Conservation (phyloP, 2,888 invertebrate genomes). For the Xanthorhoe designata region DNA sequence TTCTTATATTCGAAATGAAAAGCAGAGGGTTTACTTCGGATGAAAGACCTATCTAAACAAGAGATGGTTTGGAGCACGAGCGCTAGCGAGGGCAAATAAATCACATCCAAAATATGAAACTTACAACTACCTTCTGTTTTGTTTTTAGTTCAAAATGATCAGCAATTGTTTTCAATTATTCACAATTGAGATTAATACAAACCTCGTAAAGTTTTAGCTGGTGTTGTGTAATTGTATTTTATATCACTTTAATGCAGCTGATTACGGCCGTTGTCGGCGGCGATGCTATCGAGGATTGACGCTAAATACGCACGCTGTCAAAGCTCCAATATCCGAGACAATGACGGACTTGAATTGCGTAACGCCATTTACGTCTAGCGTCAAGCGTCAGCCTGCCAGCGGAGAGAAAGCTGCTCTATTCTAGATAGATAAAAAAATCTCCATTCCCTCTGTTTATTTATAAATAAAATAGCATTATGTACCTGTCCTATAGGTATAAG, state of each 20-base stretch:
- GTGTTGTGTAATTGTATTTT: constrained; percentile 69
- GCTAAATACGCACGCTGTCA: constrained; percentile 82
- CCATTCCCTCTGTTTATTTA: constrained; percentile 30
- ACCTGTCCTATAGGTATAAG: too few relatives aligned
- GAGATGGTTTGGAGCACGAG: too few relatives aligned
- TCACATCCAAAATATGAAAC: too few relatives aligned
- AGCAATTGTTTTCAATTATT: background rate
- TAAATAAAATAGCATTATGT: constrained; percentile 11
- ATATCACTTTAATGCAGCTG: constrained; percentile 71
- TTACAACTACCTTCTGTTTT: background rate
- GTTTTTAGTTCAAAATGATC: background rate
- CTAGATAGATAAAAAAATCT: constrained; percentile 45
- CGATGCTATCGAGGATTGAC: constrained; percentile 83
- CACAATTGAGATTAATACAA: constrained; percentile 10
- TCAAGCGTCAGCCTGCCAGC: constrained; percentile 53
- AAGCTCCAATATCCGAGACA: constrained; percentile 81
- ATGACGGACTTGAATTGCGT: constrained; percentile 77
- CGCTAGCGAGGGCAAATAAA: too few relatives aligned
- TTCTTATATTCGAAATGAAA: too few relatives aligned
- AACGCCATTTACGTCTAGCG: constrained; percentile 74
- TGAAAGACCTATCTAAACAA: too few relatives aligned
- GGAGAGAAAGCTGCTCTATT: constrained; percentile 60
- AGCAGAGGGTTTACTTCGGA: too few relatives aligned
- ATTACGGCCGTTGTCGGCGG: constrained; percentile 64
- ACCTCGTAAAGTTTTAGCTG: constrained; percentile 21